These are phyloP conservation scores for Micrasema longulum DNA, from an alignment of 1,140 invertebrate genomes.

Conservation along the genomic window DNA sequence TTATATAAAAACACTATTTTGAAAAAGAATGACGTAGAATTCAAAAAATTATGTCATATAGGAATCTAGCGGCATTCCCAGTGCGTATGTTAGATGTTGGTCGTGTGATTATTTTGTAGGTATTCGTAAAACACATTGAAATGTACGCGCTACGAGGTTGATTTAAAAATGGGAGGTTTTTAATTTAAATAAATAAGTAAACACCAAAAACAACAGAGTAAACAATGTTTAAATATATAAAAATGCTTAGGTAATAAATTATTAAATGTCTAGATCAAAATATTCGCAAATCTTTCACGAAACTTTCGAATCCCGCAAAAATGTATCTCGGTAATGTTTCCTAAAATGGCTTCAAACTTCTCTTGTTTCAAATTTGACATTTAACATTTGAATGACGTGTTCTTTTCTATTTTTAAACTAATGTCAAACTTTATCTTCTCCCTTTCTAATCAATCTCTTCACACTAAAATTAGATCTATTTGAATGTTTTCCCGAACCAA, in stretches of 20 bases:
- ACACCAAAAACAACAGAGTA: conserved; percentile 21
- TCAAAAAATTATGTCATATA: background rate
- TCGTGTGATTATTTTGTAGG: background rate
- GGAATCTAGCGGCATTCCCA: background rate
- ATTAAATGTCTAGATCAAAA: background rate
- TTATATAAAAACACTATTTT: conserved; percentile 1
- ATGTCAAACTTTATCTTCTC: conserved; percentile 11
- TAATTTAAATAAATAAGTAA: conserved; percentile 8
- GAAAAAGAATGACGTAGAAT: background rate
- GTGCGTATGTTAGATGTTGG: background rate
- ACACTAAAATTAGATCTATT: conserved; percentile 2
- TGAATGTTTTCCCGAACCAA: background rate
- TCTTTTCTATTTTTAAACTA: conserved; percentile 2
- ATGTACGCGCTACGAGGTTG: background rate
- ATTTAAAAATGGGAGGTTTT: conserved; percentile 7
- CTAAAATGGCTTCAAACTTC: no score
- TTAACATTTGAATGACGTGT: background rate
- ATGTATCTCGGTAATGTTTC: no score
- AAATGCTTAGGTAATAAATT: background rate
- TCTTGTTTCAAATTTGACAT: background rate
- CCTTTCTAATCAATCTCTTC: conserved; percentile 21
- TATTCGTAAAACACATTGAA: background rate
- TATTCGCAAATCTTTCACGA: background rate
- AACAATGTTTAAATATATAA: background rate
- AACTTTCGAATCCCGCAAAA: background rate